Evolutionary conservation across 2,797 vertebrate genomes (phyloP).

Genomic region (Coranthus polyacanthus): DNA sequence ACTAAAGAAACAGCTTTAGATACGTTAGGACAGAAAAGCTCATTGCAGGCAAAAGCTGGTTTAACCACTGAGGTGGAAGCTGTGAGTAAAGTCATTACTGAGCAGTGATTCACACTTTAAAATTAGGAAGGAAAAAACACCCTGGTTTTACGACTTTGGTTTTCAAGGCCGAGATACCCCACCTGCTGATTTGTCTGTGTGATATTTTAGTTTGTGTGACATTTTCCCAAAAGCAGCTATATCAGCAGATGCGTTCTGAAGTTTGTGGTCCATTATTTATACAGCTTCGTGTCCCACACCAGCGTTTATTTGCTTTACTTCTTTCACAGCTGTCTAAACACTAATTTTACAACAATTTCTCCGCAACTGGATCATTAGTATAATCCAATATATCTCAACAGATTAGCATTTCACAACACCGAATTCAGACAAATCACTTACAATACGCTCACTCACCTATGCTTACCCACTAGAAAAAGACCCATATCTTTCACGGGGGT

Average conservation of each 20-base stretch:
- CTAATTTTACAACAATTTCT: slow-evolving; percentile 25
- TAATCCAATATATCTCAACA: slow-evolving; percentile 64
- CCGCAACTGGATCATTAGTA: slow-evolving; percentile 47
- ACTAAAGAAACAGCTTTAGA: slow-evolving; percentile 1
- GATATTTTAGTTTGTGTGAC: slow-evolving; percentile 13
- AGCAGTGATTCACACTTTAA: slow-evolving; percentile 23
- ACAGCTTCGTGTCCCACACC: not conserved
- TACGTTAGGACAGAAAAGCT: slow-evolving; percentile 21
- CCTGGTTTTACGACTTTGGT: not conserved
- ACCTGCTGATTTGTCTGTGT: not conserved
- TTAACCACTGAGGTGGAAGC: slow-evolving; percentile 37
- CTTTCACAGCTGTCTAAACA: slow-evolving; percentile 6
- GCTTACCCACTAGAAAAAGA: slow-evolving; percentile 52
- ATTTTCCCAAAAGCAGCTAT: not conserved
- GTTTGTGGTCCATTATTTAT: slow-evolving; percentile 14
- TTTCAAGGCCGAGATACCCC: not conserved
- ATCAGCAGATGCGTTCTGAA: not conserved
- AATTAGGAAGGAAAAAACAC: not conserved
- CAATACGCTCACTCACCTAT: slow-evolving; percentile 60
- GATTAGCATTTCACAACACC: slow-evolving; percentile 64
- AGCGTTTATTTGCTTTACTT: not conserved
- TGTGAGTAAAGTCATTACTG: slow-evolving; percentile 38
- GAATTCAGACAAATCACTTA: slow-evolving; percentile 72
- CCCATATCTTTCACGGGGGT: slow-evolving; percentile 55
- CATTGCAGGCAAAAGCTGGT: slow-evolving; percentile 24